Evolutionary conservation across 2,888 invertebrate genomes (phyloP), one percentile per base, ranked within the genome.

Genomic region (Ophion ellenae): DNA sequence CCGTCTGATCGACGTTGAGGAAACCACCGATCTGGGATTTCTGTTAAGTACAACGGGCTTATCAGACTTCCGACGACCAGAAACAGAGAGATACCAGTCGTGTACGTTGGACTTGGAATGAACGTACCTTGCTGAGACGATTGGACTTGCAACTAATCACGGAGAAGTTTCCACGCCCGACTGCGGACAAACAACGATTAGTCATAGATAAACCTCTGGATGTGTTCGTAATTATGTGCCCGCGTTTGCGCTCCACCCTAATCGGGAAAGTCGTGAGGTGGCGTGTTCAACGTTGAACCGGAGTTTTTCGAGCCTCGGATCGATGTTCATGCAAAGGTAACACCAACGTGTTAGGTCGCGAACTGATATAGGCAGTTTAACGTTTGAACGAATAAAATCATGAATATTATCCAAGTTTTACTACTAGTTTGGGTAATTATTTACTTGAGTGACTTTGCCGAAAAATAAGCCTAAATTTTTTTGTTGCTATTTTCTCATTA

Each of bases 111-210:
- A 40, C 1, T 4, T 53, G 71, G 69, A 73, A 28, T 17, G 32
- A 94, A 66, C 95, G 95, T 94, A 97, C 97, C 95, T 97, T 98
- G 92, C 98, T 98, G 76, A 97, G 97, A 89, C 97, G 96, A 89
- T 97, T 96, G 0, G 98, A 98, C 93, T 98, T 98, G 93, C 97
- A 97, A 94, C 97, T 98, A 28, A 98, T 96, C 88, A 98, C 97
- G 0, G 98, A 98, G 91, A 98, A 97, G 93, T 98, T 98, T 36
- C 98, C 98, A 87, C 97, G 96, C 1, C 97, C 97, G 90, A 97
- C 97, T 97, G 93, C 89, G 47, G 1, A 40, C 45, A 83, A 86
- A 82, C 53, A 80, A 53, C 32, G 66, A 77, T 79, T 83, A 74
- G 59, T 83, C 67, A 75, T 66, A 24, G 57, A 61, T 80, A 78